phyloP scores from a whole-genome alignment of 2,113 vertebrate genomes.

The Calidris pygmaea region DNA sequence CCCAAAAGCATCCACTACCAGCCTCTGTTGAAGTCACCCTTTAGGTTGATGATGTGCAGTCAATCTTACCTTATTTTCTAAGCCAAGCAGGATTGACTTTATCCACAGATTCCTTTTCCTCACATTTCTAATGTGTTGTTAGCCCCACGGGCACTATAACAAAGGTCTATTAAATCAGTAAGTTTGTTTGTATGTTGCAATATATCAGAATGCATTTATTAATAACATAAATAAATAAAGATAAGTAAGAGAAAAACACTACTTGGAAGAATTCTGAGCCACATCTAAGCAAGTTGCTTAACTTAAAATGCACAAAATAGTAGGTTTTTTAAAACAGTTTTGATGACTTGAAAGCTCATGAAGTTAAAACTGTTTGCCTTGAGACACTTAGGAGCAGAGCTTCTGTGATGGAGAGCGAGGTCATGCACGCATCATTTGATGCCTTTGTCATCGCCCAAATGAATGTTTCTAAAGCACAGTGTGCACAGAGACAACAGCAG shows the following conservation, averaged over 20 bases:
- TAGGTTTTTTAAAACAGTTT: not conserved
- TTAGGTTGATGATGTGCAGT: not conserved
- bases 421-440: not conserved
- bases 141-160: not conserved
- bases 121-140: not conserved
- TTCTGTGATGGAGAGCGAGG: rapidly evolving
- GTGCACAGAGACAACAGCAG: not conserved
- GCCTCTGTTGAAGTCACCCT: not conserved
- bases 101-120: not conserved
- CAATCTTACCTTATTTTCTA: not conserved
- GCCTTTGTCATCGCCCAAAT: not conserved
- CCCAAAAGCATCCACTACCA: not conserved
- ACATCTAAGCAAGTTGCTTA: not conserved
- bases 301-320: not conserved
- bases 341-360: not conserved
- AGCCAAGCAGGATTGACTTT: not conserved
- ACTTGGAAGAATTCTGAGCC: not conserved
- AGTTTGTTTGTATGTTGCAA: not conserved
- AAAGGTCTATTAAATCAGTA: not conserved
- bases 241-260: not conserved
- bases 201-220: not conserved
- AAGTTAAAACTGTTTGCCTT: not conserved
- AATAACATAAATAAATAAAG: not conserved
- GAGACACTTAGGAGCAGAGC: not conserved
- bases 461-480: not conserved